phyloP scores from a whole-genome alignment of 2,888 invertebrate genomes.

The Eilema depressum region DNA sequence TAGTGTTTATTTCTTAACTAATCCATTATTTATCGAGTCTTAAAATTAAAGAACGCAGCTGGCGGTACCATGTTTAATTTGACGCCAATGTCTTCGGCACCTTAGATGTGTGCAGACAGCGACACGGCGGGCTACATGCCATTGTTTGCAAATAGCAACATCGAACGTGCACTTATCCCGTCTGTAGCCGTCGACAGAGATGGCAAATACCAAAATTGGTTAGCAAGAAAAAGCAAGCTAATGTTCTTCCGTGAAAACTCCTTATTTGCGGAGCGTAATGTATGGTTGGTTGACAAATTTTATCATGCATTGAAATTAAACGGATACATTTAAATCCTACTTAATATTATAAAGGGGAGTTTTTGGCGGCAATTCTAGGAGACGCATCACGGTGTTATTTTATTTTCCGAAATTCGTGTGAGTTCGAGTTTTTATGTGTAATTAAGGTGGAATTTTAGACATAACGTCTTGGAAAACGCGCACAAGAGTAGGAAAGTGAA shows the following conservation, averaged over 20 bases:
- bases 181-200: conserved; percentile 59
- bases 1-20: too few species aligned
- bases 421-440: too few species aligned
- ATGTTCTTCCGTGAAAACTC: conserved; percentile 41
- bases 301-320: conserved; percentile 60
- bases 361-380: too few species aligned
- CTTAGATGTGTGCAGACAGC: conserved; percentile 73
- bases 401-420: too few species aligned
- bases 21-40: background rate
- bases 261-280: conserved; percentile 53
- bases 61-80: conserved; percentile 68
- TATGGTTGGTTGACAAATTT: conserved; percentile 64
- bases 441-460: too few species aligned
- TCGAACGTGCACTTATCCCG: conserved; percentile 67
- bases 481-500: too few species aligned
- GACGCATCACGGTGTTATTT: too few species aligned
- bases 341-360: too few species aligned
- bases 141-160: conserved; percentile 86
- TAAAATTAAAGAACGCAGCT: conserved; percentile 28
- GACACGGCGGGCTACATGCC: conserved; percentile 80
- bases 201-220: conserved; percentile 50
- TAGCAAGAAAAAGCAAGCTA: conserved; percentile 48
- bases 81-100: conserved; percentile 72
- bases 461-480: too few species aligned
- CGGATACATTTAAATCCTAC: background rate